A percentile compares a stretch with the other conserved stretches of the same genome.
These are phyloP conservation scores for Columbina picui DNA, from an alignment of 2,113 vertebrate genomes.

Conservation along the genomic window DNA sequence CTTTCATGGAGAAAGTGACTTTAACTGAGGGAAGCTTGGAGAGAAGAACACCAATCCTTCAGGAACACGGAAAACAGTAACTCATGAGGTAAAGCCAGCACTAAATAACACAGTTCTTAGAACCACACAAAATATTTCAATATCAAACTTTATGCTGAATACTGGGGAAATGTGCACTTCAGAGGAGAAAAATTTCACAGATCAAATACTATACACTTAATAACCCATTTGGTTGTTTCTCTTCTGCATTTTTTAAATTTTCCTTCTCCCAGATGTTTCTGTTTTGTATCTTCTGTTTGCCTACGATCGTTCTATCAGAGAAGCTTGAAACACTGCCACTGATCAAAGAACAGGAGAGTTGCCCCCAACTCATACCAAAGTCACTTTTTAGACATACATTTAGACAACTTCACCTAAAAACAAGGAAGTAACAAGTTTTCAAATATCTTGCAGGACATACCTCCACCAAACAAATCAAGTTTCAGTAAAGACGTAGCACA, in stretches of 20 bases:
- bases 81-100: not conserved
- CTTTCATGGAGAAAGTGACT: not conserved
- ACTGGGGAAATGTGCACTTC: not conserved
- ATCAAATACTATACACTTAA: not conserved
- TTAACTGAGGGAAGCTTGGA: not conserved
- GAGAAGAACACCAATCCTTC: not conserved
- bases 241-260: not conserved
- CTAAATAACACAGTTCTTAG: not conserved
- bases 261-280: not conserved
- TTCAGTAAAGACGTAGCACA: not conserved
- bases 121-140: not conserved
- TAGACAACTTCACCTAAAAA: not conserved
- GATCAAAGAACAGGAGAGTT: not conserved
- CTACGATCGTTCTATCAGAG: accelerated
- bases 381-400: not conserved
- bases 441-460: not conserved
- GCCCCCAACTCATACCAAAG: not conserved
- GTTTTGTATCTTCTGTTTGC: not conserved
- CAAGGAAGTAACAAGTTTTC: not conserved
- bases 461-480: not conserved
- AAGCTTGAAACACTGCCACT: not conserved
- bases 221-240: not conserved
- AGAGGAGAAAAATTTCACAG: not conserved
- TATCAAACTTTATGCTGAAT: not conserved
- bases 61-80: not conserved